phyloP scores from a whole-genome alignment of 1,140 invertebrate genomes.

The Bradysia coprophila region DNA sequence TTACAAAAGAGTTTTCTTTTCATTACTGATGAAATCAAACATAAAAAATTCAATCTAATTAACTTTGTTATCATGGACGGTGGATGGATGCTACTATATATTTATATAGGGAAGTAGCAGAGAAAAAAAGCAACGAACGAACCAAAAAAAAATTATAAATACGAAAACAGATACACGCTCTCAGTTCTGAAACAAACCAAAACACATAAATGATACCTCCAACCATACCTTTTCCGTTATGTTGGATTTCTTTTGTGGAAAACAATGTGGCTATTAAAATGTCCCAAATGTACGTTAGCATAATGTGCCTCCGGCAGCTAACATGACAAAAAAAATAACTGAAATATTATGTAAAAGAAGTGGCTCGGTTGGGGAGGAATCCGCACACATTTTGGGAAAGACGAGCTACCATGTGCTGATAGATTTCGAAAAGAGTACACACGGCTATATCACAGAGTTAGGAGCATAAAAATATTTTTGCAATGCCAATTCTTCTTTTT shows the following conservation, averaged over 20 bases:
- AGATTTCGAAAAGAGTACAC: too few species aligned
- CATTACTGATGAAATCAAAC: background rate
- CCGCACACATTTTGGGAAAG: too few species aligned
- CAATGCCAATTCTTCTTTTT: background rate
- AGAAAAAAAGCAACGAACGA: too few species aligned
- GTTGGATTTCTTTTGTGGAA: background rate
- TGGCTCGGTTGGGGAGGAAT: too few species aligned
- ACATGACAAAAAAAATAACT: background rate
- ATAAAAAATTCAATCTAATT: background rate
- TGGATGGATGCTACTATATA: too few species aligned
- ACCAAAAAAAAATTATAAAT: too few species aligned
- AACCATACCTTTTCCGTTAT: background rate
- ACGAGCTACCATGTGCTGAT: too few species aligned
- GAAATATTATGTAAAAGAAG: background rate
- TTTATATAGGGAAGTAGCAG: too few species aligned
- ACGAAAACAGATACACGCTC: too few species aligned
- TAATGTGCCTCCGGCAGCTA: background rate
- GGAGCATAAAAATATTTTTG: background rate
- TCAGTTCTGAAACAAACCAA: background rate
- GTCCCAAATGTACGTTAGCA: background rate
- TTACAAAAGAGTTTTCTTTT: background rate
- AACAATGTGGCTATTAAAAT: background rate
- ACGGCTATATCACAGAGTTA: too few species aligned
- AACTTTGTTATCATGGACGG: background rate
- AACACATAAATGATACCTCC: background rate